Evolutionary conservation across 2,888 invertebrate species (phyloP).

Genomic region (Hybos culiciformis): DNA sequence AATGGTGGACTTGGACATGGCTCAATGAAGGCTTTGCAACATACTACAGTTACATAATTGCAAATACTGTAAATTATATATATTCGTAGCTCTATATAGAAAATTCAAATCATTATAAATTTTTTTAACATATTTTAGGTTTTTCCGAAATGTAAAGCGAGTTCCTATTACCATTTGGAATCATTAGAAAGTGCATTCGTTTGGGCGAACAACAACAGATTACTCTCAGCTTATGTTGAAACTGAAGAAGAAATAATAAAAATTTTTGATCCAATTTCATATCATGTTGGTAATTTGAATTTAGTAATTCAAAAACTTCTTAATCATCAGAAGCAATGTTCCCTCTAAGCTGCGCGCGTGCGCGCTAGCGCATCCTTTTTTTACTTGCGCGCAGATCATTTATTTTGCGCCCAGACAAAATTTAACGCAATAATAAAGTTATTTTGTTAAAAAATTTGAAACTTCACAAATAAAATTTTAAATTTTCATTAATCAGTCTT

Average conservation of each 20-base stretch:
- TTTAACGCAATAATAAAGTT: no score
- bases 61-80: slow-evolving; percentile 23
- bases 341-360: no score
- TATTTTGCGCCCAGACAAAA: no score
- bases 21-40: slow-evolving; percentile 59
- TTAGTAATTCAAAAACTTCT: no score
- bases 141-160: slow-evolving; percentile 46
- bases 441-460: no score
- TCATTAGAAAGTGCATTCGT: slow-evolving; percentile 32
- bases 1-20: slow-evolving; percentile 62
- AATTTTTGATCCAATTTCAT: slow-evolving; percentile 48
- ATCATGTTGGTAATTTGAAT: slow-evolving; percentile 44
- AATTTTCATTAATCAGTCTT: no score
- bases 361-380: no score
- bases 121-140: slow-evolving; percentile 37
- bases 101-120: slow-evolving; percentile 3
- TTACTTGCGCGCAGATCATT: no score
- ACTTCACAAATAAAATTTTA: no score
- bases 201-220: slow-evolving; percentile 22
- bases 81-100: background rate
- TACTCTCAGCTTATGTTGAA: slow-evolving; percentile 29
- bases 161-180: slow-evolving; percentile 51
- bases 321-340: no score
- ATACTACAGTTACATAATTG: slow-evolving; percentile 27
- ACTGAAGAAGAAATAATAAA: slow-evolving; percentile 23